Conservation (phyloP, 2,113 vertebrate genomes). For the Sakesphorus luctuosus region DNA sequence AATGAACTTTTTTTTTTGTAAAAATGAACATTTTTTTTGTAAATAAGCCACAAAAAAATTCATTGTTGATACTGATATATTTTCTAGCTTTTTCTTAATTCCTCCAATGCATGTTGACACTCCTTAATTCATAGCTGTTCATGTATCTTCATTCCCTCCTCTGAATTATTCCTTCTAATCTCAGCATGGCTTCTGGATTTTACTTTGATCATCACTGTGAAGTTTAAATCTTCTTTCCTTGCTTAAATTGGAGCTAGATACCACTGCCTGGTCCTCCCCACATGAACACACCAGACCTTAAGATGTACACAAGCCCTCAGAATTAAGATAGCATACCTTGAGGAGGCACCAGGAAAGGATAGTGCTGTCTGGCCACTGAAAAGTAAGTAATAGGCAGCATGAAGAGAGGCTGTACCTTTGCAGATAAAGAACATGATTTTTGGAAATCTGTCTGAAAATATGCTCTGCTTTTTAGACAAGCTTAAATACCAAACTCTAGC, state of each 20-base stretch:
- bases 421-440: neutral
- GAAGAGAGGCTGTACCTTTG: neutral
- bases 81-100: neutral
- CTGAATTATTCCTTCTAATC: conserved; percentile 20
- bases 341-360: neutral
- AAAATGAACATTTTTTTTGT: neutral
- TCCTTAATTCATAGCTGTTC: neutral
- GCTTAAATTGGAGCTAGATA: neutral
- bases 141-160: neutral
- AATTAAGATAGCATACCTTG: neutral
- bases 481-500: neutral
- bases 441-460: neutral
- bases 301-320: neutral
- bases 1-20: too few species aligned
- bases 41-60: neutral
- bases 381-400: neutral
- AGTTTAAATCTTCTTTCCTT: conserved; percentile 1
- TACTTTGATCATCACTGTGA: conserved; percentile 15
- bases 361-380: neutral
- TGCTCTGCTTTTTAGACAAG: neutral
- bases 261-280: neutral
- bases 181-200: conserved; percentile 15
- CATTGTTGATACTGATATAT: neutral
- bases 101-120: neutral
- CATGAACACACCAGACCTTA: neutral